Conservation (phyloP, 1,140 invertebrate species). For the Zaprionus capensis region DNA sequence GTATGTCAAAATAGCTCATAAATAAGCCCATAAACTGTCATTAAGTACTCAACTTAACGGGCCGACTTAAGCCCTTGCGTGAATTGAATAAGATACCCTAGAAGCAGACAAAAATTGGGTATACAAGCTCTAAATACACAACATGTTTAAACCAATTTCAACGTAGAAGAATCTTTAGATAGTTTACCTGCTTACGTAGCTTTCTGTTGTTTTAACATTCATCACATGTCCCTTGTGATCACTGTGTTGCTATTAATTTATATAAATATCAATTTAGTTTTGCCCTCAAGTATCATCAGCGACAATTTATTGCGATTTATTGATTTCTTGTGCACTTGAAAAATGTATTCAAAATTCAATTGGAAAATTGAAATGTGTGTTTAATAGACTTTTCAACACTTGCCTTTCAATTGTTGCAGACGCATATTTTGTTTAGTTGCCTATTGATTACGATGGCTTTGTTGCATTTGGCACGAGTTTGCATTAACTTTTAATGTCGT, state of each 20-base stretch:
- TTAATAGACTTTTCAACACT: neutral
- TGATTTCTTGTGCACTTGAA: neutral
- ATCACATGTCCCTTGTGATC: neutral
- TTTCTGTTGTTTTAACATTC: neutral
- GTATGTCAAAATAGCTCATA: constrained; percentile 34
- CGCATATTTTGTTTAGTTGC: neutral
- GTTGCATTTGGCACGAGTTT: constrained; percentile 21
- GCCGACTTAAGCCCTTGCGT: constrained; percentile 9
- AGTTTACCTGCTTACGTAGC: neutral
- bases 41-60: constrained; percentile 17
- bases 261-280: neutral
- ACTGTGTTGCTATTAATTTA: neutral
- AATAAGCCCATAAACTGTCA: constrained; percentile 32
- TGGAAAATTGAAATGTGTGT: neutral
- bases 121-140: neutral
- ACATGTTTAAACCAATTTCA: neutral
- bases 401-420: neutral
- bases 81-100: neutral
- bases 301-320: neutral
- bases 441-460: constrained; percentile 40
- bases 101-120: neutral
- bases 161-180: neutral
- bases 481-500: constrained; percentile 53
- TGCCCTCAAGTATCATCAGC: neutral
- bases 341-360: neutral